Evolutionary conservation across 2,797 vertebrate genomes (phyloP).

Genomic region (Crypturellus tataupa): DNA sequence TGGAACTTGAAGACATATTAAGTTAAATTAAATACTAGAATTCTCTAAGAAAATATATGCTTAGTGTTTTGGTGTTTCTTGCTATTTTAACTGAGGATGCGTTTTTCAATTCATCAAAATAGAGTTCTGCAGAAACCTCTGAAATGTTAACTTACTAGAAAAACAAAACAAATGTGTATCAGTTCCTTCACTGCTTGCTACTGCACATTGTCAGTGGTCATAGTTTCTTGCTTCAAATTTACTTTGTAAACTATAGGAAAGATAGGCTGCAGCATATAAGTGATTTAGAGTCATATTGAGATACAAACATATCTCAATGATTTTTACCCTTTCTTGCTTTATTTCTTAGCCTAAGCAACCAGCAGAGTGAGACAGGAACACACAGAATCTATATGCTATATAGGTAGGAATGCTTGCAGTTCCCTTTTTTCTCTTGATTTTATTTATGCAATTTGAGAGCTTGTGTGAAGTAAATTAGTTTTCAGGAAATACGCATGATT

Average conservation of each 20-base stretch:
- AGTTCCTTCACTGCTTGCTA: background rate
- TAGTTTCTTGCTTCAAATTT: background rate
- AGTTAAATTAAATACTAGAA: background rate
- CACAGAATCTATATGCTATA: background rate
- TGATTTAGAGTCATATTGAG: fast-evolving
- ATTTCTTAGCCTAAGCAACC: background rate
- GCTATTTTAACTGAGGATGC: background rate
- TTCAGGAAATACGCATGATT: background rate
- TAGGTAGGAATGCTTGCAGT: background rate
- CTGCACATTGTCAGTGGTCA: background rate
- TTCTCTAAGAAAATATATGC: background rate
- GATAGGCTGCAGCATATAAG: background rate
- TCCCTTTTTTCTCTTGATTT: background rate
- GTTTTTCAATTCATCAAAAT: background rate
- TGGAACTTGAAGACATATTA: background rate
- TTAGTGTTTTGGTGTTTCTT: background rate
- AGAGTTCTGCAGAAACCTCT: background rate
- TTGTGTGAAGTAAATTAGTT: background rate
- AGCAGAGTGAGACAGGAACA: background rate
- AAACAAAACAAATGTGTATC: background rate
- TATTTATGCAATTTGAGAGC: background rate
- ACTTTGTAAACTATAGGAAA: background rate
- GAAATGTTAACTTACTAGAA: background rate
- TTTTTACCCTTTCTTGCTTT: background rate
- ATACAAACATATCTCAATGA: background rate